Evolutionary conservation across 2,113 vertebrate genomes (phyloP).

Genomic region (rabbit (Oryctolagus cuniculus)): mOryCun1.1 NC_091432.1:166602001-166602500

Average conservation of each 20-base stretch:
- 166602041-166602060: not conserved
- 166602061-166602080: slow-evolving; percentile 2
- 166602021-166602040: not conserved
- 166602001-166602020: not conserved
- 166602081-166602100: not conserved
- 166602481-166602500: slow-evolving; percentile 2
- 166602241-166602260: not conserved
- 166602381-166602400: not conserved
- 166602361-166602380: not conserved
- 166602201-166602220: not conserved
- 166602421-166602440: not conserved
- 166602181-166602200: too few species aligned
- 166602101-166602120: not conserved
- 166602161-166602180: not conserved
- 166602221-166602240: not conserved
- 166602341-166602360: not conserved
- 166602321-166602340: slow-evolving; percentile 20
- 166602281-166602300: not conserved
- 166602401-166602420: not conserved
- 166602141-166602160: not conserved
- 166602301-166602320: slow-evolving; percentile 31
- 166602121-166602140: not conserved
- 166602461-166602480: not conserved
- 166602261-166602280: not conserved
- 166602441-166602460: not conserved